Evolutionary conservation across 2,888 invertebrate genomes (phyloP).

Genomic region (Agonopterix subpropinquella): DNA sequence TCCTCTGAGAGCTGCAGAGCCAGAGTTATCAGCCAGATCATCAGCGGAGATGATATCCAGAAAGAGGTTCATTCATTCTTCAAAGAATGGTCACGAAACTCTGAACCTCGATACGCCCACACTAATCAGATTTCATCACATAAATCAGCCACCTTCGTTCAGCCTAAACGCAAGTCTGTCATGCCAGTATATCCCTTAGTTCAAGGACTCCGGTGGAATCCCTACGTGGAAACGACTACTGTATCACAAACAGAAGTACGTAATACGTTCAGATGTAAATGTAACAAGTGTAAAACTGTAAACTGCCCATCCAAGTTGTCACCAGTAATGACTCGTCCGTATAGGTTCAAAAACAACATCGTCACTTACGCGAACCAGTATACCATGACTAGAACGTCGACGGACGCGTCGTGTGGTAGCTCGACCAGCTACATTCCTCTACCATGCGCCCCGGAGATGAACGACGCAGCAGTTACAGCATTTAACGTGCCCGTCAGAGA

Average conservation of each 20-base stretch:
- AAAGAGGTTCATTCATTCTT: constrained; percentile 34
- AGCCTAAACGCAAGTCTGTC: constrained; percentile 8
- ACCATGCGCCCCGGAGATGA: constrained; percentile 13
- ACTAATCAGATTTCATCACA: constrained; percentile 25
- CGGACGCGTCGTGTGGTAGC: constrained; percentile 32
- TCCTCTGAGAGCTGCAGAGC: constrained; percentile 25
- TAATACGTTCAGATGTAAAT: constrained; percentile 21
- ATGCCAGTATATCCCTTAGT: constrained; percentile 26
- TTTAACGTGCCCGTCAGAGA: neutral
- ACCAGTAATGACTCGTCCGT: constrained; percentile 5
- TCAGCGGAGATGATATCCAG: constrained; percentile 13
- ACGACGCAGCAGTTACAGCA: constrained; percentile 17
- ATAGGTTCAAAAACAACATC: constrained; percentile 33
- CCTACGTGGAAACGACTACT: constrained; percentile 20
- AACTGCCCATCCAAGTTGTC: constrained; percentile 21
- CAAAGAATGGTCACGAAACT: constrained; percentile 16
- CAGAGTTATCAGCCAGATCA: constrained; percentile 20
- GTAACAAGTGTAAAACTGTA: constrained; percentile 22
- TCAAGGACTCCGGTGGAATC: constrained; percentile 29
- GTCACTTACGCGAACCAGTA: constrained; percentile 37
- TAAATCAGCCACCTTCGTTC: constrained; percentile 3
- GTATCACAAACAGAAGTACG: neutral
- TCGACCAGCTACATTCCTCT: constrained; percentile 6
- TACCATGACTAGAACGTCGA: constrained; percentile 48
- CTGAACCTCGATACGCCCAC: constrained; percentile 17